phyloP scores from a whole-genome alignment of 37 sponge, comb jelly and placozoan species.

The Ianthella basta region DNA sequence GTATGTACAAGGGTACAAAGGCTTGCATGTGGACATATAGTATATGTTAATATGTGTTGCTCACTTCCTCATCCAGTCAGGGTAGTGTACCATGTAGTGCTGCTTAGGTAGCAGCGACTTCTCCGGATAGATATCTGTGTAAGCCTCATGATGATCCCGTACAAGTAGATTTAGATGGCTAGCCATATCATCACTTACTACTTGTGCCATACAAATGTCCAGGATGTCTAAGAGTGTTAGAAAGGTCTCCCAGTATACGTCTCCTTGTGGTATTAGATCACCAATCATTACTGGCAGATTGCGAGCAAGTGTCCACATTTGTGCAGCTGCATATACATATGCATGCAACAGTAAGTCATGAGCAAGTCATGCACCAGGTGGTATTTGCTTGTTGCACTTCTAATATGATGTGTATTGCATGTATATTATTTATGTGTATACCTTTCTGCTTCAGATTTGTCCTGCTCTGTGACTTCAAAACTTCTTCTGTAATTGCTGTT shows the following conservation, averaged over 20 bases:
- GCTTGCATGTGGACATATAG: too few species aligned
- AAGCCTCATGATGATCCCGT: constrained; percentile 37
- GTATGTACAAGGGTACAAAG: too few species aligned
- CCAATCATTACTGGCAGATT: constrained; percentile 66
- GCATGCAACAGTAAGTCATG: too few species aligned
- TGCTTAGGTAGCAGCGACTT: constrained; percentile 47
- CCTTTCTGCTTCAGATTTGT: constrained; percentile 36
- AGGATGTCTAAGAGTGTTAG: constrained; percentile 41
- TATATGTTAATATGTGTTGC: not conserved
- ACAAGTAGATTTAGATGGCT: constrained; percentile 26
- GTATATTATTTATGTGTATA: constrained; percentile 2
- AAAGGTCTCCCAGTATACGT: constrained; percentile 54
- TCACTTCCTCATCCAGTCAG: constrained; percentile 54
- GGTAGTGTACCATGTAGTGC: constrained; percentile 69
- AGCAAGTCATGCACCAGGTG: too few species aligned
- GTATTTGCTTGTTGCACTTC: too few species aligned
- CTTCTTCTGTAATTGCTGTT: not conserved
- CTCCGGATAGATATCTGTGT: constrained; percentile 53
- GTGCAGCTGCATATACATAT: constrained; percentile 34
- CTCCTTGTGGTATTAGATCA: constrained; percentile 41
- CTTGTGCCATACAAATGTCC: constrained; percentile 55
- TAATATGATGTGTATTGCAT: not conserved
- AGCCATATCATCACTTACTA: not conserved
- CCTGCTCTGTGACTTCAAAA: not conserved
- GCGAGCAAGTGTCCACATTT: constrained; percentile 64